phyloP scores from a whole-genome alignment of 37 sponge, comb jelly and placozoan genomes.

The Cladorhizidae sp. region DNA sequence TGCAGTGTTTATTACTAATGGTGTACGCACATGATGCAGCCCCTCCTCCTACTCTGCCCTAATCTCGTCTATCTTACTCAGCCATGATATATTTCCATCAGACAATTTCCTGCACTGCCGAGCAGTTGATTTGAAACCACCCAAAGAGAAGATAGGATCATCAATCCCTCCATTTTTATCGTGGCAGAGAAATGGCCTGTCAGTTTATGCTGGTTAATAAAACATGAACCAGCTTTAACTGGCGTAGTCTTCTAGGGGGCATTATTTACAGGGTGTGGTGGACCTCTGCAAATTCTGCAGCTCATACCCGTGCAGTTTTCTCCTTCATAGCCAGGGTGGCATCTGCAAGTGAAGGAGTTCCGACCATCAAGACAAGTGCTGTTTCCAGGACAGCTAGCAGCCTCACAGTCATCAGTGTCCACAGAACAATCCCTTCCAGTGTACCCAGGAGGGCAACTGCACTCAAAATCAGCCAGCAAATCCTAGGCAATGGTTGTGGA shows the following conservation, averaged over 20 bases:
- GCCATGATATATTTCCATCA: too few relatives aligned
- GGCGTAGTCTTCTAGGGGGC: too few relatives aligned
- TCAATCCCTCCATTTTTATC: neutral
- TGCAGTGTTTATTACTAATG: too few relatives aligned
- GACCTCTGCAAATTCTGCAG: too few relatives aligned
- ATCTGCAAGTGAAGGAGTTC: neutral
- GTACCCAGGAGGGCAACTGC: constrained; percentile 13
- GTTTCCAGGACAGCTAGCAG: neutral
- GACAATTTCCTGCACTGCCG: too few relatives aligned
- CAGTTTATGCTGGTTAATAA: neutral
- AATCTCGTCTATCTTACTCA: neutral
- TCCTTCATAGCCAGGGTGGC: constrained; percentile 26
- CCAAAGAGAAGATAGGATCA: too few relatives aligned
- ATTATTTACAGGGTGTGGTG: too few relatives aligned
- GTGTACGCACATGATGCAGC: too few relatives aligned
- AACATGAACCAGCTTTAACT: too few relatives aligned
- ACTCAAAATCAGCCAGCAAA: constrained; percentile 8
- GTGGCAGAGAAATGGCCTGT: neutral
- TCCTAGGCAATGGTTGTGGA: too few relatives aligned
- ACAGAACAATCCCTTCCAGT: constrained; percentile 10
- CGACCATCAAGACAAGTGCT: constrained; percentile 8
- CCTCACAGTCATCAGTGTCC: constrained; percentile 2
- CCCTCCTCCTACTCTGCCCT: neutral
- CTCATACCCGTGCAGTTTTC: constrained; percentile 24
- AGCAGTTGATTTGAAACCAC: too few relatives aligned